A percentile compares a stretch with the other conserved stretches of the same genome.
Conservation (phyloP, 2,113 vertebrate genomes). For the cat (Felis catus) region DNA sequence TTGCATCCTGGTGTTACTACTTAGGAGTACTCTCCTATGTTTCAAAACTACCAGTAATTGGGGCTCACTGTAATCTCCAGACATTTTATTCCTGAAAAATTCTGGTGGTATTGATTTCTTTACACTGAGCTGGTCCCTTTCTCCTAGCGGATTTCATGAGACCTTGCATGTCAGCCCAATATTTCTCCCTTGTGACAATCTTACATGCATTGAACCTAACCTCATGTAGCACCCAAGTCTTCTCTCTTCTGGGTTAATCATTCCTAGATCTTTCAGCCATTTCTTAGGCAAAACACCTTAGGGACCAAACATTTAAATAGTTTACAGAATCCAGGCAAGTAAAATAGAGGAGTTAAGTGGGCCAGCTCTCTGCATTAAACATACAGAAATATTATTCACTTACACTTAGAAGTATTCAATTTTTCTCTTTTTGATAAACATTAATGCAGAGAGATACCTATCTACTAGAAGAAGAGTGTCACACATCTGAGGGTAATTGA, state of each 20-base stretch:
- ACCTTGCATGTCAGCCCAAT: not conserved
- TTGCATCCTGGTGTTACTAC: not conserved
- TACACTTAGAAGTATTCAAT: not conserved
- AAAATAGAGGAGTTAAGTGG: not conserved
- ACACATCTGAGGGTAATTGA: too few relatives aligned
- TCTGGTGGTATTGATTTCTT: not conserved
- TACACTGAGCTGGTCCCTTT: not conserved
- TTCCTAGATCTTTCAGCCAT: not conserved
- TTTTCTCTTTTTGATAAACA: not conserved
- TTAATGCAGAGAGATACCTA: not conserved
- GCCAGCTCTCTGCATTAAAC: not conserved
- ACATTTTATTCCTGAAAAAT: not conserved
- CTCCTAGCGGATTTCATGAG: not conserved
- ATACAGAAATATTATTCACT: not conserved
- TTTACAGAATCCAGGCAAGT: not conserved
- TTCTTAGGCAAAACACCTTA: not conserved
- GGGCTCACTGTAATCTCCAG: not conserved
- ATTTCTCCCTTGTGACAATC: not conserved
- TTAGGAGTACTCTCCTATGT: not conserved
- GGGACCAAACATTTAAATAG: not conserved
- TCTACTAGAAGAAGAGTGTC: not conserved
- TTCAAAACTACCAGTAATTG: not conserved
- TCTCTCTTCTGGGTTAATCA: not conserved
- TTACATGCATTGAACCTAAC: not conserved
- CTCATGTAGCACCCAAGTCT: not conserved